Base-by-base conservation (phyloP, 2,888 invertebrate species). In the Hydrotaea cyrtoneurina region DNA sequence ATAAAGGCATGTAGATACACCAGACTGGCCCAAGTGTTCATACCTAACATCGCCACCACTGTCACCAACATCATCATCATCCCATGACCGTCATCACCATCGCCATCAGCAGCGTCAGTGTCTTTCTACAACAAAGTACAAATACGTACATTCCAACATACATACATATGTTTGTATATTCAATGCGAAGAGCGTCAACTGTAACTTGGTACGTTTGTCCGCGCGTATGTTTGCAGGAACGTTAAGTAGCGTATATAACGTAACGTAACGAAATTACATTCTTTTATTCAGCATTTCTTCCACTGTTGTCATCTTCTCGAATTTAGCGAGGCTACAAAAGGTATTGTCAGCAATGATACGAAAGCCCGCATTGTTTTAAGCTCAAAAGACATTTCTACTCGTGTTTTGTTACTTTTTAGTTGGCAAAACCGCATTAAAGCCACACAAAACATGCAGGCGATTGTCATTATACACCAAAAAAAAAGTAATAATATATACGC, bases 361-460 rank as follows among this genome's bases (percentile, higher is more conserved):
- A 64, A 36, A 64, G 23, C 36, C 64, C 36, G 31, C 64, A 64
- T 64, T 64, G 64, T 64, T 64, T 64, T 64, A 64, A 64, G 64
- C 64, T 64, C 31, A 64, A 64, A 36, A 64, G 64, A 64, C 36
- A 64, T 36, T 36, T 64, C 15, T 19, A 23, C 19, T 23, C 59
- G 26, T 64, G 31, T 64, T 17, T 36, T 64, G 64, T 64, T 64
- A 64, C 64, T 64, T 64, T 59, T 64, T 64, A 31, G 64, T 64
- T 64, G 31, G 64, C n/a, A 39, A 66, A 66, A 66, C 66, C 66
- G 66, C 66, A 66, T 66, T 66, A 66, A 43, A 66, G 66, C 43
- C 66, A 66, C 19, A n/a, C 64, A 64, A 64, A n/a, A 64, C 64
- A 36, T n/a, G 36, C 64, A 64, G 5, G 17, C 64, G 10, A 64